These are phyloP conservation scores for Coleophora deauratella DNA, from an alignment of 2,888 invertebrate species.

Conservation along the genomic window DNA sequence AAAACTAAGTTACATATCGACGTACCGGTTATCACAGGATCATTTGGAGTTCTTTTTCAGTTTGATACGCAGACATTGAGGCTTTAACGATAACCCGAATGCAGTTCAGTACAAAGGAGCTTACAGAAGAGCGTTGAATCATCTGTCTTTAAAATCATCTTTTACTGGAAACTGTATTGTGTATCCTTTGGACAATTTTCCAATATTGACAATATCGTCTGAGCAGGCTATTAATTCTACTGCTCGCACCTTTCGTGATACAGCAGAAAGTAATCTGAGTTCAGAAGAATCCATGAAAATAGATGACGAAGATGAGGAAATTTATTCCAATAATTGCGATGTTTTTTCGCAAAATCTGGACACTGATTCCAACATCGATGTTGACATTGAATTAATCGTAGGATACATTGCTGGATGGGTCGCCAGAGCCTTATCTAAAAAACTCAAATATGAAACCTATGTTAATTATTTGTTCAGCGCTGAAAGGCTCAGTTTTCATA, in stretches of 20 bases:
- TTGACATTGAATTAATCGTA: background rate
- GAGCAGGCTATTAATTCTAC: background rate
- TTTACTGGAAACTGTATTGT: conserved; percentile 15
- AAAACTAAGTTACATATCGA: conserved; percentile 3
- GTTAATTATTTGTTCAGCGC: too few relatives aligned
- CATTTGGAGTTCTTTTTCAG: conserved; percentile 17
- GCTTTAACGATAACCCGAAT: conserved; percentile 18
- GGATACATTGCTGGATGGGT: background rate
- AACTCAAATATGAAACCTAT: too few relatives aligned
- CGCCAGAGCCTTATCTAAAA: too few relatives aligned
- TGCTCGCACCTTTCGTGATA: background rate
- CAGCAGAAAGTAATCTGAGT: background rate
- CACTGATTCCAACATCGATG: background rate
- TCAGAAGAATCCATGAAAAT: background rate
- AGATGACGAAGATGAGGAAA: background rate
- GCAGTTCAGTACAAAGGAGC: conserved; percentile 13
- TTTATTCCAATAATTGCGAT: background rate
- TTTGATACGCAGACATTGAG: conserved; percentile 13
- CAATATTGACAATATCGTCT: background rate
- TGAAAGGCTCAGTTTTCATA: too few relatives aligned
- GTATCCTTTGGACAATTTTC: conserved; percentile 13
- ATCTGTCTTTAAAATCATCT: conserved; percentile 11
- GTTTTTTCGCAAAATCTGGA: background rate
- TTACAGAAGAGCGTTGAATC: too few relatives aligned
- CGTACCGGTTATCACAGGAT: conserved; percentile 11